Evolutionary conservation across 1,140 invertebrate species (phyloP).

Genomic region (Megathymus violae): DNA sequence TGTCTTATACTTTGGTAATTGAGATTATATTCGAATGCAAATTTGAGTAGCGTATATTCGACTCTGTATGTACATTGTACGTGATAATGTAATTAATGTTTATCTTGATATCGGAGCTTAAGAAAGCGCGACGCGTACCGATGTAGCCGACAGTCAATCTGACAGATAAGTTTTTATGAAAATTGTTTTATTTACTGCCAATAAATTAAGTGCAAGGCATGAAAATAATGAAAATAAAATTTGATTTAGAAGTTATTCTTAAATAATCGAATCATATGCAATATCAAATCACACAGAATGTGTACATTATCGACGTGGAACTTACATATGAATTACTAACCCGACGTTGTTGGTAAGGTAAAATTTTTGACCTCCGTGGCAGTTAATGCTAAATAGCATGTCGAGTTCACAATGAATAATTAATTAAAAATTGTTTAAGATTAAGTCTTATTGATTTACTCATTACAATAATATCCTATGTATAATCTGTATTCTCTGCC

Average conservation of each 20-base stretch:
- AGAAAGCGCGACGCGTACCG: slow-evolving; percentile 23
- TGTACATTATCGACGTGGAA: too few species aligned
- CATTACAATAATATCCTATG: too few species aligned
- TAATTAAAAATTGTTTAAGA: too few species aligned
- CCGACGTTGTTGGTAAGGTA: too few species aligned
- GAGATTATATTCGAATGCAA: slow-evolving; percentile 16
- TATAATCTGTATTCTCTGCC: neutral
- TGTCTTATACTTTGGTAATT: neutral
- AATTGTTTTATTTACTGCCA: neutral
- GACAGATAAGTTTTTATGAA: slow-evolving; percentile 6
- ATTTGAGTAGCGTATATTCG: neutral
- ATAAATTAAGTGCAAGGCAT: neutral
- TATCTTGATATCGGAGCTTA: slow-evolving; percentile 35
- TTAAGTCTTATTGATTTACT: too few species aligned
- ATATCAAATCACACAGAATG: too few species aligned
- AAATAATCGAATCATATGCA: too few species aligned
- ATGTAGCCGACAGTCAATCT: slow-evolving; percentile 16
- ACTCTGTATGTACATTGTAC: slow-evolving; percentile 4
- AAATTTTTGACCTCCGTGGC: too few species aligned
- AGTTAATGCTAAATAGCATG: too few species aligned
- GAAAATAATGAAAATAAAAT: neutral
- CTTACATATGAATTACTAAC: too few species aligned
- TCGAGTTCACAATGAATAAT: too few species aligned
- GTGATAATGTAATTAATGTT: slow-evolving; percentile 37
- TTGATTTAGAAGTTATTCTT: too few species aligned